These are phyloP conservation scores for Ellobius talpinus DNA, from an alignment of 2,113 vertebrate genomes.

Conservation along the genomic window DNA sequence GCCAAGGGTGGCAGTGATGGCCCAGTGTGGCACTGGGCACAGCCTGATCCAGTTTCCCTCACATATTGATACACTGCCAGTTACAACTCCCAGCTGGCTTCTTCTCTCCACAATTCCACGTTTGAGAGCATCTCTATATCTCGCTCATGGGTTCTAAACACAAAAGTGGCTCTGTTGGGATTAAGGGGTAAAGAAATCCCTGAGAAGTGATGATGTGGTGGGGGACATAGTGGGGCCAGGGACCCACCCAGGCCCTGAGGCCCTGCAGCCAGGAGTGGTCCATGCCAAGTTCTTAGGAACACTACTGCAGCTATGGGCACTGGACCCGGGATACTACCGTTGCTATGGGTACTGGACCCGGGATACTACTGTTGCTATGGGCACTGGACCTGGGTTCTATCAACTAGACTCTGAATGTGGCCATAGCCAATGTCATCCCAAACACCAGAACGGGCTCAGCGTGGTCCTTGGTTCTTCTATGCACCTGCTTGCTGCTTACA, in stretches of 20 bases:
- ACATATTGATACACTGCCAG: accelerated
- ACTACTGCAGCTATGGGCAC: not conserved
- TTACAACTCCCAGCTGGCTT: not conserved
- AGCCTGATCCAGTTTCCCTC: accelerated
- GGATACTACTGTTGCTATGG: not conserved
- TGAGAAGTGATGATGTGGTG: not conserved
- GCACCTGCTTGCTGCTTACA: not conserved
- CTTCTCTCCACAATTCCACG: not conserved
- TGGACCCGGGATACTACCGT: not conserved
- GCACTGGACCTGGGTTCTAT: not conserved
- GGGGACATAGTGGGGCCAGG: not conserved
- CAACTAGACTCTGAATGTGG: not conserved
- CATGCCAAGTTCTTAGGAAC: not conserved
- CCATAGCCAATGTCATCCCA: not conserved
- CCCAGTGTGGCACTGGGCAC: not conserved
- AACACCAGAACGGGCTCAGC: not conserved
- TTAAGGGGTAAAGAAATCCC: constrained; percentile 31
- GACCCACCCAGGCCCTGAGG: not conserved
- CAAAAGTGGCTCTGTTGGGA: not conserved
- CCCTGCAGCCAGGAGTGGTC: not conserved
- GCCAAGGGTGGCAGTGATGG: not conserved
- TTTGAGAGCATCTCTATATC: not conserved
- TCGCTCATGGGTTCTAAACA: not conserved
- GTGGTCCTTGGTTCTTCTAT: not conserved
- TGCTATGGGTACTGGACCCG: not conserved